phyloP scores from a whole-genome alignment of 2,113 vertebrate species.

The western clawed frog (Xenopus tropicalis) region DNA sequence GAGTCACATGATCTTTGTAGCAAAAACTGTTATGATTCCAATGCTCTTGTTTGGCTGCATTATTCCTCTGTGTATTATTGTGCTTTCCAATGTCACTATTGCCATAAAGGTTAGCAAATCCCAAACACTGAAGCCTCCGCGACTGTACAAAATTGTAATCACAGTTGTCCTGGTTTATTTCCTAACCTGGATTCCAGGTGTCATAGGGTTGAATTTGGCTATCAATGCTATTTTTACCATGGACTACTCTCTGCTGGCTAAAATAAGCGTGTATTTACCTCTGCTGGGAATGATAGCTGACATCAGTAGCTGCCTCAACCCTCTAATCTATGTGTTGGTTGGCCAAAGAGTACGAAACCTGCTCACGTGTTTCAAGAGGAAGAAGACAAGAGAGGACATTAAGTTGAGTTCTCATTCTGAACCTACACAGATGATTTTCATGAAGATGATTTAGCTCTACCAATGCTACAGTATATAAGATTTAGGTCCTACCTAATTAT shows the following conservation, averaged over 20 bases:
- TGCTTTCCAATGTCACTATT: conserved; percentile 5
- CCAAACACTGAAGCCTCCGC: neutral
- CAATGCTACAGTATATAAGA: too few relatives aligned
- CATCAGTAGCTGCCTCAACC: neutral
- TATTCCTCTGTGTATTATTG: conserved; percentile 7
- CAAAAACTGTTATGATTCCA: neutral
- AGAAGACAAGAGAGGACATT: neutral
- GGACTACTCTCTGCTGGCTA: neutral
- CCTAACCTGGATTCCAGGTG: neutral
- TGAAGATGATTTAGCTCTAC: too few relatives aligned
- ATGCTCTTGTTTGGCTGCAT: neutral
- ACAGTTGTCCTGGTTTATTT: neutral
- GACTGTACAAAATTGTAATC: neutral
- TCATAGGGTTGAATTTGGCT: neutral
- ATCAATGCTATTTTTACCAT: neutral
- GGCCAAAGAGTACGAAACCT: neutral
- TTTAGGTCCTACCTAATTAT: too few relatives aligned
- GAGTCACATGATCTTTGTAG: neutral
- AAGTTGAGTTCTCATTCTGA: too few relatives aligned
- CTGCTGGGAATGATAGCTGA: neutral
- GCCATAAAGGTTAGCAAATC: neutral
- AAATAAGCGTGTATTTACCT: neutral
- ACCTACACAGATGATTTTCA: too few relatives aligned
- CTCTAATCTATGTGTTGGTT: conserved; percentile 8
- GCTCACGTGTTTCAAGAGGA: neutral